phyloP scores from a whole-genome alignment of 2,113 vertebrate species.

The Tretioscincus oriximinensis region DNA sequence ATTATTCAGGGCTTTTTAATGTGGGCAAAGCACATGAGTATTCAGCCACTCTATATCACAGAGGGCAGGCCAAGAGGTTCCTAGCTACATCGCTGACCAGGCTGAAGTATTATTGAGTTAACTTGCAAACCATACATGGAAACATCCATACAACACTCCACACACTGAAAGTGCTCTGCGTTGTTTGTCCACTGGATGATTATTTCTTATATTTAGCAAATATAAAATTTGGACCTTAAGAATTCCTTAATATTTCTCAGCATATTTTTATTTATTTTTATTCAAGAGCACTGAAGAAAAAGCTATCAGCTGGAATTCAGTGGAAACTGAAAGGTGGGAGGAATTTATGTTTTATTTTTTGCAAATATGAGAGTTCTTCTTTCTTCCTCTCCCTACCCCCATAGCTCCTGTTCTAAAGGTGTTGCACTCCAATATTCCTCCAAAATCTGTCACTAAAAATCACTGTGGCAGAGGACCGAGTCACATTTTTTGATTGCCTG shows the following conservation, averaged over 20 bases:
- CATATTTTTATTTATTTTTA: constrained; percentile 57
- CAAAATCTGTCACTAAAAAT: constrained; percentile 56
- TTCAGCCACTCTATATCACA: constrained; percentile 66
- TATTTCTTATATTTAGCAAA: background rate
- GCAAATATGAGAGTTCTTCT: constrained; percentile 62
- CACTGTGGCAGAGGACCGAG: constrained; percentile 68
- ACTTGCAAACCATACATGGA: background rate
- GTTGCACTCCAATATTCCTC: constrained; percentile 53
- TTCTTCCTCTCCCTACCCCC: background rate
- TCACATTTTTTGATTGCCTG: constrained; percentile 78
- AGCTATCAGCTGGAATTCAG: constrained; percentile 71
- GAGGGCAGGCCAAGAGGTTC: constrained; percentile 60
- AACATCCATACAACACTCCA: background rate
- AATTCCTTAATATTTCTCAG: background rate
- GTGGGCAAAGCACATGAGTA: constrained; percentile 79
- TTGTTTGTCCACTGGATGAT: too few species aligned
- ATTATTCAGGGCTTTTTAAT: constrained; percentile 81
- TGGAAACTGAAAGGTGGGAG: constrained; percentile 56
- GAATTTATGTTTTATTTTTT: constrained; percentile 60
- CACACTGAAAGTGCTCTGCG: constrained; percentile 9
- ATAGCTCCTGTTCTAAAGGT: constrained; percentile 50
- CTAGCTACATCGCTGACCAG: background rate
- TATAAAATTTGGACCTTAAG: background rate
- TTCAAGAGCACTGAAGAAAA: constrained; percentile 59
- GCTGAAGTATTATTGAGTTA: constrained; percentile 59